phyloP scores from a whole-genome alignment of 2,888 invertebrate genomes.

The Gymnosoma rotundatum region DNA sequence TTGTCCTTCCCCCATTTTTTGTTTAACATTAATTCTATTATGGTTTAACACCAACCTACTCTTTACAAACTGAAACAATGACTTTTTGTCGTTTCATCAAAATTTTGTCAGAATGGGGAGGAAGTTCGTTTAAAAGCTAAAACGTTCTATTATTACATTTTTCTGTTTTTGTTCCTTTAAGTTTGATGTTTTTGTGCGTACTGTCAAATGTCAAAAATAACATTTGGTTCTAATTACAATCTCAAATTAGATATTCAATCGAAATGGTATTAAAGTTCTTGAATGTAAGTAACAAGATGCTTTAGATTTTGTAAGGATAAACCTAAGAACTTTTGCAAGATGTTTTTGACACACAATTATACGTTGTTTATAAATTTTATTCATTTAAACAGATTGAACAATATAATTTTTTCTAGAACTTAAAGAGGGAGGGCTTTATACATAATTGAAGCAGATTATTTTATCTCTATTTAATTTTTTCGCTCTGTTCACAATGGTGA shows the following conservation, averaged over 20 bases:
- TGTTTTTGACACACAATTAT: too few species aligned
- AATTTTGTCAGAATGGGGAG: background rate
- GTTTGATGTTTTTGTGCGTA: conserved; percentile 27
- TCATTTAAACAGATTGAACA: too few species aligned
- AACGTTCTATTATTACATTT: conserved; percentile 8
- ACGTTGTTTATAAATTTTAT: too few species aligned
- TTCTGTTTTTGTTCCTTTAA: conserved; percentile 4
- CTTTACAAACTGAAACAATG: background rate
- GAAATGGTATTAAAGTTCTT: conserved; percentile 3
- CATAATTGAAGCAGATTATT: too few species aligned
- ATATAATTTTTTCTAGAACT: too few species aligned
- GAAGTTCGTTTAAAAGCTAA: background rate
- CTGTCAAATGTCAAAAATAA: conserved; percentile 74
- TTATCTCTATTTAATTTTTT: too few species aligned
- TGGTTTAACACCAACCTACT: conserved; percentile 19
- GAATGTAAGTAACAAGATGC: conserved; percentile 7
- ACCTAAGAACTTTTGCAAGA: background rate
- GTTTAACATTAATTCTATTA: conserved; percentile 28
- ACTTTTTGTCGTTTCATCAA: conserved; percentile 1
- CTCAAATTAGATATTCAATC: conserved; percentile 78
- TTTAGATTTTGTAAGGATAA: conserved; percentile 1
- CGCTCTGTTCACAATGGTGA: too few species aligned
- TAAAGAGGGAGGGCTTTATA: too few species aligned
- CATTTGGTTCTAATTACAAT: conserved; percentile 78
- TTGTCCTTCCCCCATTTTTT: background rate